phyloP scores from a whole-genome alignment of 2,113 vertebrate genomes.

The Marmota flaviventris region DNA sequence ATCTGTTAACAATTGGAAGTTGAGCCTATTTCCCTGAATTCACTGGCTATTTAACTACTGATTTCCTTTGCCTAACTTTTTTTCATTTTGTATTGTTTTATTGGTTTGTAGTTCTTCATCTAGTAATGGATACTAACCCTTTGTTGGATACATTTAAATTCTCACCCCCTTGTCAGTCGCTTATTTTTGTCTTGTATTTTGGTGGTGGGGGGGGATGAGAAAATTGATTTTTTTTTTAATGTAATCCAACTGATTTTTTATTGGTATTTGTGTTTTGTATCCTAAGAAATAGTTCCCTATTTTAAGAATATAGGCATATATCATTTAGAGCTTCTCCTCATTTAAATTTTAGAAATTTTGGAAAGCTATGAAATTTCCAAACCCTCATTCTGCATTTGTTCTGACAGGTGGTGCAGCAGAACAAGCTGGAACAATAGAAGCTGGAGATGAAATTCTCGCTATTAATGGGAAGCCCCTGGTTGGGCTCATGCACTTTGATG shows the following conservation, averaged over 20 bases:
- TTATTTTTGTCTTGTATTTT: neutral
- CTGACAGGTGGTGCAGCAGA: constrained; percentile 94
- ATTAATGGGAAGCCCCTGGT: constrained; percentile 93
- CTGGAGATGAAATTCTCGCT: constrained; percentile 95
- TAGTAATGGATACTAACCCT: neutral
- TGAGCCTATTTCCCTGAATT: neutral
- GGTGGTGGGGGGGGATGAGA: accelerated
- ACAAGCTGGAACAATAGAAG: constrained; percentile 91
- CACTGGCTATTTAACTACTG: neutral
- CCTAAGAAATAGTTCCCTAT: neutral
- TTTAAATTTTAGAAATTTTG: neutral
- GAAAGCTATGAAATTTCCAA: neutral
- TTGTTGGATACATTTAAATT: neutral
- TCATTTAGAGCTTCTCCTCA: neutral
- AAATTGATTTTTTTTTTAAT: neutral
- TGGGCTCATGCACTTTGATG: constrained; percentile 95
- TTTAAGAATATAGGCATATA: neutral
- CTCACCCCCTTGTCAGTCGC: neutral
- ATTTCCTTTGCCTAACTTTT: neutral
- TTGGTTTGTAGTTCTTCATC: neutral
- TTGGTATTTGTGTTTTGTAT: neutral
- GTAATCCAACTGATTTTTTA: neutral
- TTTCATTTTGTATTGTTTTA: neutral
- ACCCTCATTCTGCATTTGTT: neutral
- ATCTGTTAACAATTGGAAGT: neutral